Conservation (phyloP, 2,888 invertebrate genomes). For the Geophilus truncorum region DNA sequence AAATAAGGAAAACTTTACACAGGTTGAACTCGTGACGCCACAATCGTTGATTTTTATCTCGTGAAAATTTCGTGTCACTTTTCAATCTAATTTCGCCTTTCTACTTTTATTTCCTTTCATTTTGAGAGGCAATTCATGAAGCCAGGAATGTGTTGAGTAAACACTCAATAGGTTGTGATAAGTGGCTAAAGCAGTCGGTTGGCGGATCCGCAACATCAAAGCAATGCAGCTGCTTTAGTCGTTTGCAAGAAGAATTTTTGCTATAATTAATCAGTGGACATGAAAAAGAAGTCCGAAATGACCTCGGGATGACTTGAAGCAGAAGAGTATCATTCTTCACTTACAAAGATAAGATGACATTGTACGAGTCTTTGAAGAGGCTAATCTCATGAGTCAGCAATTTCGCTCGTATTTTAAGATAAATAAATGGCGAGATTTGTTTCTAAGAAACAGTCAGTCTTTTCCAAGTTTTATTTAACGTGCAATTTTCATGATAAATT, state of each 20-base stretch:
- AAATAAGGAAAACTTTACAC: too few relatives aligned
- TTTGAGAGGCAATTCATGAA: neutral
- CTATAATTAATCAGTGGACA: slow-evolving; percentile 1
- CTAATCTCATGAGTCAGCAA: neutral
- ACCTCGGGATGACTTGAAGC: neutral
- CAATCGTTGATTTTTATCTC: too few relatives aligned
- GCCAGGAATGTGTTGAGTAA: neutral
- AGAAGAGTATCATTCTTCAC: neutral
- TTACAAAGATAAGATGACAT: neutral
- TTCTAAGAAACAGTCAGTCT: neutral
- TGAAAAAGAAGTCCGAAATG: neutral
- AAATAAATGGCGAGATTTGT: neutral
- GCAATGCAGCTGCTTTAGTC: neutral
- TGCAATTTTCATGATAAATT: neutral
- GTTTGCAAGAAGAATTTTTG: neutral
- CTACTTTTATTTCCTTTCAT: too few relatives aligned
- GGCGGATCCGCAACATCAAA: too few relatives aligned
- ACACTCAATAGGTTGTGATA: neutral
- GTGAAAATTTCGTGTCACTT: too few relatives aligned
- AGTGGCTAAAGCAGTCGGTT: too few relatives aligned
- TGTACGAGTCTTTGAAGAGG: neutral
- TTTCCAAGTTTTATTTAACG: neutral
- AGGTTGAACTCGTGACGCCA: too few relatives aligned
- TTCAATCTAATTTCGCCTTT: too few relatives aligned
- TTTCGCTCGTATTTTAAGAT: neutral